Percentiles rank a stretch among this genome's conserved stretches.
These are phyloP conservation scores for Microplitis mediator DNA, from an alignment of 1,140 invertebrate species.

Conservation along the genomic window DNA sequence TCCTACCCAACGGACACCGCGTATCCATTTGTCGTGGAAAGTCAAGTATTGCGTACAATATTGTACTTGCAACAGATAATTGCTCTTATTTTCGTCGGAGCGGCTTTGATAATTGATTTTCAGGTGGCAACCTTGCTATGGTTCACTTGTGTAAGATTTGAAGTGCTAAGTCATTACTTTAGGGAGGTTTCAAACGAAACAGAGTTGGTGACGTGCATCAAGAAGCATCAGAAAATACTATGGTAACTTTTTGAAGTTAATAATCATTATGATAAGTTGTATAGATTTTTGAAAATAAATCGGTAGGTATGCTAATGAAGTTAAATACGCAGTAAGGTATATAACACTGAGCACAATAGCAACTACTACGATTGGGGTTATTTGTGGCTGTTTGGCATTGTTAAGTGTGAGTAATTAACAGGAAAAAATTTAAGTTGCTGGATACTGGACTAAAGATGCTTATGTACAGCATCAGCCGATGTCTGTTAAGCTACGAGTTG, in stretches of 20 bases:
- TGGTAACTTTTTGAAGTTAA: conserved; percentile 16
- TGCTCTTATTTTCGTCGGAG: conserved; percentile 28
- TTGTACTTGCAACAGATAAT: conserved; percentile 36
- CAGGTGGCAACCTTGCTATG: conserved; percentile 32
- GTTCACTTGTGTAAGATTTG: conserved; percentile 34
- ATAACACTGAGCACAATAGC: conserved; percentile 29
- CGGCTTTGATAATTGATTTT: conserved; percentile 32
- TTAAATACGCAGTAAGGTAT: conserved; percentile 24
- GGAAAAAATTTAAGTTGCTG: too few species aligned
- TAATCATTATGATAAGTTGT: not conserved
- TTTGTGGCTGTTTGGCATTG: conserved; percentile 32
- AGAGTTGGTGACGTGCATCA: conserved; percentile 23
- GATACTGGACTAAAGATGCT: not conserved
- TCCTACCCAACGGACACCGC: conserved; percentile 34
- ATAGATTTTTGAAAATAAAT: not conserved
- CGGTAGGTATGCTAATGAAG: conserved; percentile 30
- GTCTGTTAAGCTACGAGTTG: conserved; percentile 34
- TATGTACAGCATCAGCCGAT: conserved; percentile 28
- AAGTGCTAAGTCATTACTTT: conserved; percentile 30
- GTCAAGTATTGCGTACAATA: conserved; percentile 18
- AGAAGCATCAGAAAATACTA: conserved; percentile 28
- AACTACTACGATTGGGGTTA: conserved; percentile 28
- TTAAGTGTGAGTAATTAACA: conserved; percentile 31
- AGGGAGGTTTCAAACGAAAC: conserved; percentile 1
- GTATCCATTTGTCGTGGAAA: conserved; percentile 38